Percentiles rank a stretch among this genome's conserved stretches.
These are phyloP conservation scores for Halcyon chelicuti DNA, from an alignment of 2,797 vertebrate species.

Conservation along the genomic window DNA sequence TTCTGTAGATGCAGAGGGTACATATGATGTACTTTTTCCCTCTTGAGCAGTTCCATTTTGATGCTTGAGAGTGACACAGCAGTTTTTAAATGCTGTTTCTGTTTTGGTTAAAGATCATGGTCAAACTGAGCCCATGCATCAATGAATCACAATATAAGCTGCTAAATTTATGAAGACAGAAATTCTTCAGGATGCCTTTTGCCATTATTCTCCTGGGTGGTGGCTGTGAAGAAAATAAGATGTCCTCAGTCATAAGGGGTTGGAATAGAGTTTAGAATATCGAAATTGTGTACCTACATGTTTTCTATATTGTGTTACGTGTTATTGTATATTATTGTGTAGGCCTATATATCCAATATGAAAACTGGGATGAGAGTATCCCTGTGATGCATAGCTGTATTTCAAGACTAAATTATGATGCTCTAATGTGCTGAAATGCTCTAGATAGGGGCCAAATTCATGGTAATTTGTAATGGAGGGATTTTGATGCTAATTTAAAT, in stretches of 20 bases:
- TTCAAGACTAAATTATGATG: not conserved
- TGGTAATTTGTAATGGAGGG: not conserved
- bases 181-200: not conserved
- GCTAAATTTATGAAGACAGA: slow-evolving; percentile 8
- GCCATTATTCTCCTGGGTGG: not conserved
- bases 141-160: not conserved
- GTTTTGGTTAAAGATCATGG: not conserved
- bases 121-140: not conserved
- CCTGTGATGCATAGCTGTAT: not conserved
- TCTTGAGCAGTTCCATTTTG: slow-evolving; percentile 20
- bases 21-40: slow-evolving; percentile 18
- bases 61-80: not conserved
- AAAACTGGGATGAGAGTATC: not conserved
- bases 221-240: not conserved
- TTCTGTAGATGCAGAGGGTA: not conserved
- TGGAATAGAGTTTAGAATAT: not conserved
- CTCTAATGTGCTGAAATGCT: not conserved
- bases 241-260: not conserved
- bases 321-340: no score
- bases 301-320: not conserved
- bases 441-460: not conserved
- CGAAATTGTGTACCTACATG: not conserved
- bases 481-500: not conserved
- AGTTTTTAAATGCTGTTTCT: slow-evolving; percentile 28
- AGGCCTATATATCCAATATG: not conserved